phyloP scores from a whole-genome alignment of 1,140 invertebrate species.

The Onthophagus taurus region DNA sequence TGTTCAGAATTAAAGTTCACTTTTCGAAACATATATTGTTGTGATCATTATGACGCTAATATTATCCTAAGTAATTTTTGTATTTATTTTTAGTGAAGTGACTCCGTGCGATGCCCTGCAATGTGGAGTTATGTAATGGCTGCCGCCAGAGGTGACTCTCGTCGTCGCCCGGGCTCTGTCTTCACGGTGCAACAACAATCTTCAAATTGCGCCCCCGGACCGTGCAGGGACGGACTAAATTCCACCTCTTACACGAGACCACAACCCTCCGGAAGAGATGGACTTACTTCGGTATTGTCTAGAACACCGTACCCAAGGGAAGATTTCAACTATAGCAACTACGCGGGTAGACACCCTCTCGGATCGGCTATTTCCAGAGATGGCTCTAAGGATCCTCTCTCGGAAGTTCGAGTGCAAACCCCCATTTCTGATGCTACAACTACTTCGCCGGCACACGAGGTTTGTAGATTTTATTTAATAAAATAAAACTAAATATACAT shows the following conservation, averaged over 20 bases:
- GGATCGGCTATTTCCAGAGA: slow-evolving; percentile 28
- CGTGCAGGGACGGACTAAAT: slow-evolving; percentile 25
- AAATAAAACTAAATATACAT: too few species aligned
- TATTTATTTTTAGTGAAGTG: slow-evolving; percentile 19
- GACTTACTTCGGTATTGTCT: slow-evolving; percentile 13
- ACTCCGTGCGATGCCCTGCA: slow-evolving; percentile 29
- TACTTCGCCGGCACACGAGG: slow-evolving; percentile 8
- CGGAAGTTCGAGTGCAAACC: slow-evolving; percentile 32
- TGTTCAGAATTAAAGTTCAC: too few species aligned
- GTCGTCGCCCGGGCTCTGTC: slow-evolving; percentile 30
- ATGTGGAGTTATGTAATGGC: slow-evolving; percentile 52
- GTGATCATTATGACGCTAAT: too few species aligned
- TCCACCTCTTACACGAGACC: slow-evolving; percentile 2
- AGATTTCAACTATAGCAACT: slow-evolving; percentile 1
- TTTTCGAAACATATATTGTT: too few species aligned
- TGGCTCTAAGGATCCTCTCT: slow-evolving; percentile 31
- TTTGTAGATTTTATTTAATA: too few species aligned
- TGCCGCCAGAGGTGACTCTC: slow-evolving; percentile 43
- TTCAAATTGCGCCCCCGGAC: slow-evolving; percentile 25
- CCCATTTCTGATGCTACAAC: slow-evolving; percentile 16
- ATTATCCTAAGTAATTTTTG: too few species aligned
- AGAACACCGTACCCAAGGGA: slow-evolving; percentile 21
- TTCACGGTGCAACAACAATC: slow-evolving; percentile 30
- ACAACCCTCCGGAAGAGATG: slow-evolving; percentile 2
- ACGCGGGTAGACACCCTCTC: slow-evolving; percentile 14